Conservation (phyloP, 2,888 invertebrate genomes). For the Sinhomidia bicolor region DNA sequence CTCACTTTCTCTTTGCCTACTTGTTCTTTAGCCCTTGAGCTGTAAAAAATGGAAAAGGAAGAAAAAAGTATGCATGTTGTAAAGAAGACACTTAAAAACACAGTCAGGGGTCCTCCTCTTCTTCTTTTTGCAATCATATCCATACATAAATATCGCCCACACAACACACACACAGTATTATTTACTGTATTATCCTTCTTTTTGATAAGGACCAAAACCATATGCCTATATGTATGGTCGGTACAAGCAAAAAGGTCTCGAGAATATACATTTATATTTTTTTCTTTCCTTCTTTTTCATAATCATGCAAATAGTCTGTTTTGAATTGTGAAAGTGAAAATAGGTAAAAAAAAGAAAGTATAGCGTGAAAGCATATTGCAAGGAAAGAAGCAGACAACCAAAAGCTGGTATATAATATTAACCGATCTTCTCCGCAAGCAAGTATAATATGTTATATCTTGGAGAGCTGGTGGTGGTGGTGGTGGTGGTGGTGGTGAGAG, state of each 20-base stretch:
- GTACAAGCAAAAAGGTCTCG: neutral
- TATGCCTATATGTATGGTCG: neutral
- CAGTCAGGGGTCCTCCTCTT: slow-evolving; percentile 53
- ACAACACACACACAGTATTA: neutral
- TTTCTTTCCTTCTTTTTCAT: no score
- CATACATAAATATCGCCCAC: neutral
- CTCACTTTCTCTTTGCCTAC: neutral
- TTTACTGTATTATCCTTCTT: no score
- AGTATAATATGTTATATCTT: no score
- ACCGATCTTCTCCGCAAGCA: neutral
- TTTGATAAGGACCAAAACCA: neutral
- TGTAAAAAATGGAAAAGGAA: neutral
- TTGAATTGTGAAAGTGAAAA: slow-evolving; percentile 56
- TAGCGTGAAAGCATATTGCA: slow-evolving; percentile 25
- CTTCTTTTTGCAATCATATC: slow-evolving; percentile 43
- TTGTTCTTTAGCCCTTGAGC: slow-evolving; percentile 37
- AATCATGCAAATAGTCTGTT: slow-evolving; percentile 51
- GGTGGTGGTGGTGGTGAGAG: neutral
- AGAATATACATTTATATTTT: no score
- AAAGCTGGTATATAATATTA: neutral
- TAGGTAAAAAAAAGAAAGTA: slow-evolving; percentile 44
- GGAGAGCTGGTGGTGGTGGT: no score
- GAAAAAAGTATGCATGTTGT: slow-evolving; percentile 20
- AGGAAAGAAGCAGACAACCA: neutral
- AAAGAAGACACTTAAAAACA: slow-evolving; percentile 60